These are phyloP conservation scores for Astyanax mexicanus DNA, from an alignment of 2,797 vertebrate species.

Conservation along the genomic window DNA sequence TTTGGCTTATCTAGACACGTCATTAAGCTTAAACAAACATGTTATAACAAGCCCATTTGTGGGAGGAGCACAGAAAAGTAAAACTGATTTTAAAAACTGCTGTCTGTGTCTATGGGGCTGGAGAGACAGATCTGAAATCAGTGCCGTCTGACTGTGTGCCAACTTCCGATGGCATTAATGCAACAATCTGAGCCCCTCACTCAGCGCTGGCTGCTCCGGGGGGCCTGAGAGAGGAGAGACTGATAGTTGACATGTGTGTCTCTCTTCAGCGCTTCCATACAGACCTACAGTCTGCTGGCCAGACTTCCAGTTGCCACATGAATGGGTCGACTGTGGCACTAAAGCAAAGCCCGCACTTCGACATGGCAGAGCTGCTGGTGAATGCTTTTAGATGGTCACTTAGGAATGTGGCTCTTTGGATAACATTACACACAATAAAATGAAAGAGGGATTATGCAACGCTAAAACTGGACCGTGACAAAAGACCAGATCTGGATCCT, in stretches of 20 bases:
- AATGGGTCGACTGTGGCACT: constrained; percentile 63
- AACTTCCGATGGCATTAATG: constrained; percentile 75
- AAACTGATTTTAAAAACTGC: too few relatives aligned
- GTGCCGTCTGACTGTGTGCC: constrained; percentile 62
- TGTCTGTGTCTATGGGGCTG: not conserved
- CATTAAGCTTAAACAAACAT: too few relatives aligned
- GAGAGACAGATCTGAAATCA: constrained; percentile 26
- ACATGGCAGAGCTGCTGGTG: constrained; percentile 54
- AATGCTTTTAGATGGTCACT: constrained; percentile 42
- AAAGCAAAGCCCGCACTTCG: constrained; percentile 58
- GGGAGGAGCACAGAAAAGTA: too few relatives aligned
- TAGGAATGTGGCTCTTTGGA: constrained; percentile 33
- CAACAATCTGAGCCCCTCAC: constrained; percentile 57
- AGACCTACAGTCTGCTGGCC: constrained; percentile 72
- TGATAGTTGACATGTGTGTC: constrained; percentile 54
- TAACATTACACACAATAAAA: constrained; percentile 38
- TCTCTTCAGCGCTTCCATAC: constrained; percentile 52
- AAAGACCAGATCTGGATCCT: constrained; percentile 6
- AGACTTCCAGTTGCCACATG: constrained; percentile 71
- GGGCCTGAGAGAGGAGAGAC: constrained; percentile 45
- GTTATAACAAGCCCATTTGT: too few relatives aligned
- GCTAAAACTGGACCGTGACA: constrained; percentile 11
- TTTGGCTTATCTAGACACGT: too few relatives aligned
- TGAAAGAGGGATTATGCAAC: constrained; percentile 36
- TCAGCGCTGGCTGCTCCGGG: constrained; percentile 55